Evolutionary conservation across 2,113 vertebrate species (phyloP), one percentile per base, ranked within the genome.

Genomic region (Rousettus leschenaultii): DNA sequence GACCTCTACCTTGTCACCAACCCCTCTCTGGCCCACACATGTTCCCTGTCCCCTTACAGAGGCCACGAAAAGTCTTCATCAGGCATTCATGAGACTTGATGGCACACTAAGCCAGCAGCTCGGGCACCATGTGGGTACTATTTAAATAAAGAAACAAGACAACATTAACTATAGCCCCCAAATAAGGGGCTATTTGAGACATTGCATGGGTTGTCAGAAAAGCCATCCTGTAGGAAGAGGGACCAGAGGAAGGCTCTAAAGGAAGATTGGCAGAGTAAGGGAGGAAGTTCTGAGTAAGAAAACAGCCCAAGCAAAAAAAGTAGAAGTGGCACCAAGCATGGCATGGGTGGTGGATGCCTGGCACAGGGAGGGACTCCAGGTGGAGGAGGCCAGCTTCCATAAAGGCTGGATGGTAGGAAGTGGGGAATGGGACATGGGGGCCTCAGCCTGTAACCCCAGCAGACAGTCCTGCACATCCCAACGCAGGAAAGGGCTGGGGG

Each of bases 351-450:
- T 55, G 57, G 65, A 43, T 0, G 0, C 71, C 48, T 61, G 53
- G 51, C 18, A 70, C 26, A 66, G n/a, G 18, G 18, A 13, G 5
- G 33, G 61, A 22, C 19, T 33, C 33, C 38, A 30, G 35, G 74
- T 24, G 22, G 51, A 51, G 14, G 63, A 77, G 40, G 21, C 61
- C 0, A 2, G 61, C 51, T 55, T 24, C 75, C 78, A 40, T 18
- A 65, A 40, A 89, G 48, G 33, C 35, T 14, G 16, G 30, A 53
- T 59, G 16, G 15, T 15, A 28, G 57, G 19, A 12, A 97, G 97
- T 98, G 97, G 97, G 91, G 79, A 6, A 82, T 18, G 6, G 4
- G 26, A 16, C 78, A 43, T 15, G 68, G 59, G n/a, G 66, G 21
- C 21, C 0, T 86, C 33, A 14, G 14, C 28, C 38, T 51, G 15